Evolutionary conservation across 2,888 invertebrate genomes (phyloP).

Genomic region (Lapara coniferarum): DNA sequence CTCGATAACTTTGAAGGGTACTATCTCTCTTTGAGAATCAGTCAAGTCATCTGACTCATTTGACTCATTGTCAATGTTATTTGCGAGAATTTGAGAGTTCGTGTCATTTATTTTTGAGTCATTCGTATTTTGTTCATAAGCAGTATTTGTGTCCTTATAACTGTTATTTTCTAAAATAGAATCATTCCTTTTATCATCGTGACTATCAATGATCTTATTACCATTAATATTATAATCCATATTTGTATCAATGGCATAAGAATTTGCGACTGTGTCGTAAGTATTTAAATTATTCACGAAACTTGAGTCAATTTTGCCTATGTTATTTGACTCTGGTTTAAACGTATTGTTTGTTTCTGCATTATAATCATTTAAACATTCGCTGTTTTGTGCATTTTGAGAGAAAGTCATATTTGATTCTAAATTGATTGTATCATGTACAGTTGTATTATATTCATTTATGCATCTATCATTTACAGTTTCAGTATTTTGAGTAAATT

Average conservation of each 20-base stretch:
- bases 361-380: too few relatives aligned
- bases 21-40: slow-evolving; percentile 44
- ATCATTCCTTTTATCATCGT: background rate
- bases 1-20: slow-evolving; percentile 70
- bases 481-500: slow-evolving; percentile 6
- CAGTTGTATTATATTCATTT: background rate
- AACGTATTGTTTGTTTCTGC: too few relatives aligned
- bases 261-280: background rate
- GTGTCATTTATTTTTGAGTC: background rate
- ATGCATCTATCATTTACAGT: background rate
- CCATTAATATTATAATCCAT: slow-evolving; percentile 29
- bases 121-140: background rate
- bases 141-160: background rate
- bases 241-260: background rate
- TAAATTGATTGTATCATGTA: background rate
- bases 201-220: slow-evolving; percentile 27
- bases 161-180: background rate
- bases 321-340: too few relatives aligned
- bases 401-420: background rate
- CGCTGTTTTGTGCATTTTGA: too few relatives aligned
- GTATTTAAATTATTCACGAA: too few relatives aligned
- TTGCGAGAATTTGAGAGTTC: background rate
- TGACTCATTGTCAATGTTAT: background rate
- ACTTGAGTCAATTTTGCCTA: too few relatives aligned
- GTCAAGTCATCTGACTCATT: slow-evolving; percentile 21